A percentile compares a stretch with the other conserved stretches of the same genome.
phyloP scores from a whole-genome alignment of 1,140 invertebrate genomes.

The Agraylea sexmaculata region DNA sequence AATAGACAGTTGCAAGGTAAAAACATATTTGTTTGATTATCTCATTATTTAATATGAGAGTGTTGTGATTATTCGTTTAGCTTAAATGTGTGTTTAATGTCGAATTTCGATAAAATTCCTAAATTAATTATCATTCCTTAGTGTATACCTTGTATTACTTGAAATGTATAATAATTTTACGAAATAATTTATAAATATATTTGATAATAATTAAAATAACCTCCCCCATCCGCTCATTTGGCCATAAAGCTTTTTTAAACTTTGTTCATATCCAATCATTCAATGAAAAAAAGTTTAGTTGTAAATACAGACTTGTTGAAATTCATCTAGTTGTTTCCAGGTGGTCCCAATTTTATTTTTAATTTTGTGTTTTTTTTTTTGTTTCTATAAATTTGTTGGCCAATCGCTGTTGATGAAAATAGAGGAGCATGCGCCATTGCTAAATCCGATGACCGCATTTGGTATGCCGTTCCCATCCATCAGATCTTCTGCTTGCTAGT shows the following conservation, averaged over 20 bases:
- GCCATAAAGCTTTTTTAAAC: too few species aligned
- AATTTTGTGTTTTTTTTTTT: conserved; percentile 20
- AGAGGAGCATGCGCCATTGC: conserved; percentile 50
- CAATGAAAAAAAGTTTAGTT: too few species aligned
- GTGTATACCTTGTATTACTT: background rate
- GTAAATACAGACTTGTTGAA: too few species aligned
- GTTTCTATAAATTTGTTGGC: conserved; percentile 24
- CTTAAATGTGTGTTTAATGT: too few species aligned
- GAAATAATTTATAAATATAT: too few species aligned
- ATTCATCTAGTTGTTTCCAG: conserved; percentile 13
- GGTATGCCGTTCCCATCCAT: conserved; percentile 23
- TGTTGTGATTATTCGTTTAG: too few species aligned
- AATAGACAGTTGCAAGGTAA: conserved; percentile 67
- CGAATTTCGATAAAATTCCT: background rate
- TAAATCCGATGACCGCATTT: conserved; percentile 34
- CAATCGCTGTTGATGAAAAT: conserved; percentile 28
- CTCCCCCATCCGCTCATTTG: too few species aligned
- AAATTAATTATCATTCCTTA: background rate
- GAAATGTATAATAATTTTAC: too few species aligned
- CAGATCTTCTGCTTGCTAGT: conserved; percentile 27
- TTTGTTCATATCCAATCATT: too few species aligned
- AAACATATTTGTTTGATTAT: conserved; percentile 11
- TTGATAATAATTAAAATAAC: too few species aligned
- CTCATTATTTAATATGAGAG: too few species aligned
- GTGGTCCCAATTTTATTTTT: background rate